phyloP scores from a whole-genome alignment of 1,140 invertebrate species.

The Hyphantria cunea region DNA sequence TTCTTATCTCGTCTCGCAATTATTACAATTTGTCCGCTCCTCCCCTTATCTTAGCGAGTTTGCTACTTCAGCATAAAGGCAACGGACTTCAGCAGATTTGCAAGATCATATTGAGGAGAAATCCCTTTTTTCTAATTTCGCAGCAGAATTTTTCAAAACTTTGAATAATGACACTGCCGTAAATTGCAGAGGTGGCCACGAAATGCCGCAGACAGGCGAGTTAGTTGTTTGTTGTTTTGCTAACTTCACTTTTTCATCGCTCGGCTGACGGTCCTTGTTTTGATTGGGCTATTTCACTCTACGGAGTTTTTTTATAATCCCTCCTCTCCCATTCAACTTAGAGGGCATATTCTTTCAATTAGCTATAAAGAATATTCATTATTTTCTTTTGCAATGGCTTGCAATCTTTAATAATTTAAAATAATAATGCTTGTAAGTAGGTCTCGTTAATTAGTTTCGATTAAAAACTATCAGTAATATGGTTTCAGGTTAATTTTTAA shows the following conservation, averaged over 20 bases:
- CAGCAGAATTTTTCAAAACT: conserved; percentile 64
- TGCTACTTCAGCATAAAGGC: conserved; percentile 76
- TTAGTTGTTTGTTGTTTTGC: conserved; percentile 65
- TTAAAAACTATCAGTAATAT: too few species aligned
- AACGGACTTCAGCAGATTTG: conserved; percentile 72
- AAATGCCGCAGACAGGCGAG: conserved; percentile 56
- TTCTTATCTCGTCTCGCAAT: conserved; percentile 80
- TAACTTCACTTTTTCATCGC: conserved; percentile 64
- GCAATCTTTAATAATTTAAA: too few species aligned
- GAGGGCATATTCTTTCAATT: conserved; percentile 23
- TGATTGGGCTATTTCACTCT: conserved; percentile 54
- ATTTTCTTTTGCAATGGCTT: too few species aligned
- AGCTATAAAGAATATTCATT: background rate
- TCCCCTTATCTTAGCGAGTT: conserved; percentile 78
- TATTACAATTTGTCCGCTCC: conserved; percentile 81
- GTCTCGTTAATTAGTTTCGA: too few species aligned
- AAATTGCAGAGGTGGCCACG: conserved; percentile 65
- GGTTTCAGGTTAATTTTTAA: too few species aligned
- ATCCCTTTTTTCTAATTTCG: conserved; percentile 68
- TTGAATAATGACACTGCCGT: conserved; percentile 70
- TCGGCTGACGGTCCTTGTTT: conserved; percentile 48
- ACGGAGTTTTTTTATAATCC: conserved; percentile 48
- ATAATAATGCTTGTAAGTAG: too few species aligned
- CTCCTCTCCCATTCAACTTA: conserved; percentile 29
- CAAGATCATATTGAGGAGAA: conserved; percentile 72